Evolutionary conservation across 2,797 vertebrate genomes (phyloP).

Genomic region (Balearica regulorum): DNA sequence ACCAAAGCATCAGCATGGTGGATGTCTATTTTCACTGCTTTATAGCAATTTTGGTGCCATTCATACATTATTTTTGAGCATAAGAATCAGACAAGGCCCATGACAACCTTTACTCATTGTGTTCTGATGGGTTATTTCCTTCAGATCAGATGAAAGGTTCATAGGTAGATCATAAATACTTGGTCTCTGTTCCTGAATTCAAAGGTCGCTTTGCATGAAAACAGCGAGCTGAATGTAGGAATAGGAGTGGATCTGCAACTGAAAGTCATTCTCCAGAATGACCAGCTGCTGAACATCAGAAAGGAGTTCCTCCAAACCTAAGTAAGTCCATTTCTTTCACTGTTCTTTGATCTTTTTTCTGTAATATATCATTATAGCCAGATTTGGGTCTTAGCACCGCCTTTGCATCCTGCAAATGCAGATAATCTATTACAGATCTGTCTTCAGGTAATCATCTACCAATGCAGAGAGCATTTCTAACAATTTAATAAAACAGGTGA

Average conservation of each 20-base stretch:
- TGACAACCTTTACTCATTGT: neutral
- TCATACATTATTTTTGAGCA: neutral
- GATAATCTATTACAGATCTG: neutral
- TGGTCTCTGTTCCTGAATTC: slow-evolving; percentile 40
- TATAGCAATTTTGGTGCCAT: neutral
- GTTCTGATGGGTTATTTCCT: neutral
- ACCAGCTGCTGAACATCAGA: neutral
- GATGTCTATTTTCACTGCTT: neutral
- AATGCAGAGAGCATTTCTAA: neutral
- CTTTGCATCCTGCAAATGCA: neutral
- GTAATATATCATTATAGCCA: neutral
- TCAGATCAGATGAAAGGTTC: slow-evolving; percentile 11
- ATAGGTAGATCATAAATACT: slow-evolving; percentile 61
- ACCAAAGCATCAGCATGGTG: neutral
- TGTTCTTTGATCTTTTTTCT: neutral
- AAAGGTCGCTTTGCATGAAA: slow-evolving; percentile 50
- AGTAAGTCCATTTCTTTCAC: neutral
- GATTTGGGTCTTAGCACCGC: neutral
- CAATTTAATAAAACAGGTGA: neutral
- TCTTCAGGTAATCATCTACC: neutral
- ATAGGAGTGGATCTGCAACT: neutral
- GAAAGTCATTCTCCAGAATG: neutral
- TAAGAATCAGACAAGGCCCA: neutral
- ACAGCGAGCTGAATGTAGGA: neutral
- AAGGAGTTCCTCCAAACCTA: neutral